Conservation (phyloP, 2,113 vertebrate genomes). For the Python bivittatus region DNA sequence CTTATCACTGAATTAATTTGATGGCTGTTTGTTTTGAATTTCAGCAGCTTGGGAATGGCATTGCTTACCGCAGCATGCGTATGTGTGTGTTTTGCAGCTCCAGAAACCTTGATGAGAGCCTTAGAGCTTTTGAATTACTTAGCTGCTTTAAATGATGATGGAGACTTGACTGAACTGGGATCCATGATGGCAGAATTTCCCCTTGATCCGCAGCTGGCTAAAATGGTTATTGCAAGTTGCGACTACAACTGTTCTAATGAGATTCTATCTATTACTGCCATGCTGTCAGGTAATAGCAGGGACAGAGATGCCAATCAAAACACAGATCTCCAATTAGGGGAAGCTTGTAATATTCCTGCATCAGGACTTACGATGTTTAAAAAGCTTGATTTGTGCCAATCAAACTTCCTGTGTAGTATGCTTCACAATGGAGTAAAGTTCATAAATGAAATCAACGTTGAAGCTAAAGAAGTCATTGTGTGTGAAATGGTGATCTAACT, state of each 20-base stretch:
- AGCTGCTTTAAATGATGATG: slow-evolving; percentile 94
- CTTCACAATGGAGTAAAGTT: background rate
- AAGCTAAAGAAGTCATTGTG: slow-evolving; percentile 35
- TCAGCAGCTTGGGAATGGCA: slow-evolving; percentile 56
- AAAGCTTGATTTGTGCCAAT: slow-evolving; percentile 11
- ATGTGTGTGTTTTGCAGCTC: slow-evolving; percentile 76
- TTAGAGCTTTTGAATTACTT: slow-evolving; percentile 95
- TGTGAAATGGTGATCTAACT: slow-evolving; percentile 36
- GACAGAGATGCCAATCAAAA: slow-evolving; percentile 64
- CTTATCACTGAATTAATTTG: slow-evolving; percentile 33
- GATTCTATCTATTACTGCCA: slow-evolving; percentile 97
- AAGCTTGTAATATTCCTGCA: slow-evolving; percentile 48
- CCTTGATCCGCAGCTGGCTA: slow-evolving; percentile 94
- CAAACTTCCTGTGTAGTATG: background rate
- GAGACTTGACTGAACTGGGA: slow-evolving; percentile 94
- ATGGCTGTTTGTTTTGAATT: slow-evolving; percentile 34
- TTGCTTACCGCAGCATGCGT: slow-evolving; percentile 50
- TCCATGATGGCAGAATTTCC: slow-evolving; percentile 99
- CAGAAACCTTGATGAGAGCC: slow-evolving; percentile 97
- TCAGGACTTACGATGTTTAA: background rate
- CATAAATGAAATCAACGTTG: slow-evolving; percentile 34
- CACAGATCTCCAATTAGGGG: slow-evolving; percentile 65
- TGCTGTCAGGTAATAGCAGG: slow-evolving; percentile 97
- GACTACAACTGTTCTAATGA: slow-evolving; percentile 99
- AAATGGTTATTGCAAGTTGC: slow-evolving; percentile 99